A percentile compares a stretch with the other conserved stretches of the same genome.
These are phyloP conservation scores for Aleiodes alternator DNA, from an alignment of 2,888 invertebrate genomes.

Conservation along the genomic window DNA sequence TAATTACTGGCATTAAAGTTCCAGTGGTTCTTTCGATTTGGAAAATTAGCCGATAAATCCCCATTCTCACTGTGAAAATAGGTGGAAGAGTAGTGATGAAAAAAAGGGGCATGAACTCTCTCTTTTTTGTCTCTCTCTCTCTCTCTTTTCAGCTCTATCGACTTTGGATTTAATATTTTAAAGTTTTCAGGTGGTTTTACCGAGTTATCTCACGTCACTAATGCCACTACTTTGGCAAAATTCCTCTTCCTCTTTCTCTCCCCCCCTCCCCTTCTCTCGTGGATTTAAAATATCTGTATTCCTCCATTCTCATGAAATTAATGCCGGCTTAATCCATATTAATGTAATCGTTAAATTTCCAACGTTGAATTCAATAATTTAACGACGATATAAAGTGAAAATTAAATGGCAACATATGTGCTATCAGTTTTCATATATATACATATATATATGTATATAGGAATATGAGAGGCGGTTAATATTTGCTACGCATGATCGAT, in stretches of 20 bases:
- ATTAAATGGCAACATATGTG: slow-evolving; percentile 10
- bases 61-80: neutral
- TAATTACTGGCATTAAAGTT: slow-evolving; percentile 31
- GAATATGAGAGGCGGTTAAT: neutral
- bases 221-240: no score
- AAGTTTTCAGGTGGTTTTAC: no score
- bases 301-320: no score
- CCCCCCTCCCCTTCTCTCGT: no score
- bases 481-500: slow-evolving; percentile 16
- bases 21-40: slow-evolving; percentile 12
- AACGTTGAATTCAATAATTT: no score
- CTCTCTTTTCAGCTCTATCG: neutral
- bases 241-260: no score
- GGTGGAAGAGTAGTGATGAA: neutral
- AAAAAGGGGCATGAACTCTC: neutral
- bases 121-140: no score
- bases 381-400: neutral
- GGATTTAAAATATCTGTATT: no score
- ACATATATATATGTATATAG: no score
- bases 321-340: no score
- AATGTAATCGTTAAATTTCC: no score
- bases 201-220: no score
- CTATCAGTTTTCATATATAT: neutral
- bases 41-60: slow-evolving; percentile 28
- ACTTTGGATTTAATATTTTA: slow-evolving; percentile 13